A percentile compares a stretch with the other conserved stretches of the same genome.
Conservation (phyloP, 2,888 invertebrate genomes). For the Palloptera scutellata region DNA sequence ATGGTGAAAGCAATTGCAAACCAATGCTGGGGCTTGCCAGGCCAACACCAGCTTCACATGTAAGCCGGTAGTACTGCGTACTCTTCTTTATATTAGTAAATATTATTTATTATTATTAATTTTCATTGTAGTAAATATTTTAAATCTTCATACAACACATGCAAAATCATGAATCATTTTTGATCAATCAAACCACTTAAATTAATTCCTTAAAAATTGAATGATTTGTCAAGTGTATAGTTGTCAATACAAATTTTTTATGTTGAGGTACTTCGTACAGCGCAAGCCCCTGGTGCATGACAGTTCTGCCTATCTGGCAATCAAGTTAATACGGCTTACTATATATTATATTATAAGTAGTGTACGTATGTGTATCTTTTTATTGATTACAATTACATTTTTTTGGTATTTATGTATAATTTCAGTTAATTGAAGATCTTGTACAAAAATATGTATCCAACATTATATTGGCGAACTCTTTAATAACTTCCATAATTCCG, state of each 20-base stretch:
- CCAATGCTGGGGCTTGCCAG: conserved; percentile 15
- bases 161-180: no score
- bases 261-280: no score
- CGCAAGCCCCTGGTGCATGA: no score
- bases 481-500: conserved; percentile 73
- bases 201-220: no score
- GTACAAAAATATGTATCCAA: conserved; percentile 74
- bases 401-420: background rate
- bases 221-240: no score
- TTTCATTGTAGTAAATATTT: background rate
- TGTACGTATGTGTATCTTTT: no score
- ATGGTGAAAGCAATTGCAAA: conserved; percentile 2
- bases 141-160: no score
- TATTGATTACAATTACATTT: background rate
- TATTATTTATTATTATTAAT: background rate
- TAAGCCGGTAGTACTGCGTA: background rate
- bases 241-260: no score
- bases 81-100: background rate
- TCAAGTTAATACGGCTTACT: no score
- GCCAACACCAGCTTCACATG: conserved; percentile 1
- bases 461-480: conserved; percentile 69
- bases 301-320: no score
- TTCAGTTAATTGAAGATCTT: conserved; percentile 62
- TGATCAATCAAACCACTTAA: no score
- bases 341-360: no score